These are phyloP conservation scores for Sebastes oblongus DNA, from an alignment of 2,797 vertebrate genomes.

Conservation along the genomic window DNA sequence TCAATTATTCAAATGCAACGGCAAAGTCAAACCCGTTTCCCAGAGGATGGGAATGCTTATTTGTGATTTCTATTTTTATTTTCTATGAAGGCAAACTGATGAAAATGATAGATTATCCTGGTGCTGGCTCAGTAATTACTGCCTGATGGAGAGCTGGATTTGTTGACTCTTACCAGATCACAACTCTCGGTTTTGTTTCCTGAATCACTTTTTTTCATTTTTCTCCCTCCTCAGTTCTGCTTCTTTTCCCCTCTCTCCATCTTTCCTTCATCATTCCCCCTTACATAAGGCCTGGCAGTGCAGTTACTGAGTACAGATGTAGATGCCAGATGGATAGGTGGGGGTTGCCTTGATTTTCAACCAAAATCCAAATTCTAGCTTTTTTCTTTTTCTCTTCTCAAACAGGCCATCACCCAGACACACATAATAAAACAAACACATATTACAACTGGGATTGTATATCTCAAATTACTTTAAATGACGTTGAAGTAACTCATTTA, in stretches of 20 bases:
- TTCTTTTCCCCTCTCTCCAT: not conserved
- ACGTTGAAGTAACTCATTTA: not conserved
- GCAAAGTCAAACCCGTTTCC: constrained; percentile 30
- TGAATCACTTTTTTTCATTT: not conserved
- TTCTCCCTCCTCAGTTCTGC: not conserved
- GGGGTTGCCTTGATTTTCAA: constrained; percentile 39
- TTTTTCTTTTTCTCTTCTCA: not conserved
- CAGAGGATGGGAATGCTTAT: not conserved
- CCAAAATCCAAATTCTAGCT: constrained; percentile 34
- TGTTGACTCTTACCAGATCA: not conserved
- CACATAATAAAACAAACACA: not conserved
- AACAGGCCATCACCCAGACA: not conserved
- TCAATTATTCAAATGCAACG: constrained; percentile 32
- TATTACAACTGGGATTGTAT: not conserved
- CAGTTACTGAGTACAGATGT: constrained; percentile 34
- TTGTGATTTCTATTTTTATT: constrained; percentile 23
- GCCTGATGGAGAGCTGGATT: constrained; percentile 27
- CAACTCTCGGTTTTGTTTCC: not conserved
- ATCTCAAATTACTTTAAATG: not conserved
- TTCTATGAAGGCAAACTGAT: constrained; percentile 25
- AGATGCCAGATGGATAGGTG: constrained; percentile 55
- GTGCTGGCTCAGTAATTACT: constrained; percentile 12
- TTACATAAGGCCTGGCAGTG: constrained; percentile 21
- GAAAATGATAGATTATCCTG: constrained; percentile 5
- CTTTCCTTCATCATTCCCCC: not conserved